These are phyloP conservation scores for Gandaritis pyraliata DNA, from an alignment of 2,888 invertebrate genomes.

Conservation along the genomic window DNA sequence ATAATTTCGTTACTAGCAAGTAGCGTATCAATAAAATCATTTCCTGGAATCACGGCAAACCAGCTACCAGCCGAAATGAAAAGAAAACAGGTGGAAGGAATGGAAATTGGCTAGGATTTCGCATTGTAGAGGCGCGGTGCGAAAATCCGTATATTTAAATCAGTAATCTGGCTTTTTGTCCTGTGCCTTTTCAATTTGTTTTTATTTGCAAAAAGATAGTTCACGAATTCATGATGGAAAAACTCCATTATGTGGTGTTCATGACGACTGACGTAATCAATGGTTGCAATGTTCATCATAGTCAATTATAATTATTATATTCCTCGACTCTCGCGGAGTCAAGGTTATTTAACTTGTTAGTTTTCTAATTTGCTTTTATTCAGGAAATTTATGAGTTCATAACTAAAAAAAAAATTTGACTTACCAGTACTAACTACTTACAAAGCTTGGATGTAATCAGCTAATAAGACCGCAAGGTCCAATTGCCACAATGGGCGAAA, in stretches of 20 bases:
- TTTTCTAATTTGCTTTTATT: background rate
- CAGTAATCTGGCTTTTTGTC: conserved; percentile 41
- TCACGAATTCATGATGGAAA: background rate
- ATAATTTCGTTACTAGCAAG: conserved; percentile 35
- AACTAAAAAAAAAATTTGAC: too few relatives aligned
- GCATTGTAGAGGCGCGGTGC: conserved; percentile 42
- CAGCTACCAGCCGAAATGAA: conserved; percentile 42
- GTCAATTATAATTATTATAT: background rate
- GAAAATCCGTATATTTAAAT: conserved; percentile 47
- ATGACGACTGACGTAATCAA: background rate
- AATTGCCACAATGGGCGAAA: conserved; percentile 35
- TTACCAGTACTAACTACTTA: too few relatives aligned
- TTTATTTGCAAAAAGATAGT: conserved; percentile 9
- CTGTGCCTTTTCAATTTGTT: conserved; percentile 23
- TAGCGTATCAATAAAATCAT: conserved; percentile 41
- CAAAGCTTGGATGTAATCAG: too few relatives aligned
- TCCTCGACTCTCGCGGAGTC: background rate
- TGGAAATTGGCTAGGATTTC: conserved; percentile 45
- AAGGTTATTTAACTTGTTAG: background rate
- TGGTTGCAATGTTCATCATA: background rate
- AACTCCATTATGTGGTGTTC: background rate
- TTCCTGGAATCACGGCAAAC: conserved; percentile 36
- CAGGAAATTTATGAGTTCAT: too few relatives aligned
- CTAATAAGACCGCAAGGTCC: conserved; percentile 27
- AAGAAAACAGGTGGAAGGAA: conserved; percentile 50